Conservation (phyloP, 2,113 vertebrate genomes). For the Ranitomeya variabilis region DNA sequence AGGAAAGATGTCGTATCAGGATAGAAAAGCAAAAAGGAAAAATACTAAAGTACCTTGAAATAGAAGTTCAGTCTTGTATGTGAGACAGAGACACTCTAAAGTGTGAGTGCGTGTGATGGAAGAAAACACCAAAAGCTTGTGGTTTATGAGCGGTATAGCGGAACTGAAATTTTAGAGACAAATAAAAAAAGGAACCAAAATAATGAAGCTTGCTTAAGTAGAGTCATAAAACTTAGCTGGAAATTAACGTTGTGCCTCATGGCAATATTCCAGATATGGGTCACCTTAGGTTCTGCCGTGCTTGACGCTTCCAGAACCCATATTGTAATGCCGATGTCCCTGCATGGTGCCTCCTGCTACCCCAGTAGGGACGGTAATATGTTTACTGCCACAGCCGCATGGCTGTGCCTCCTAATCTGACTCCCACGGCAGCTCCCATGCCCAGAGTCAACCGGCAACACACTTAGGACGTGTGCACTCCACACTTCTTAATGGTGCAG, state of each 20-base stretch:
- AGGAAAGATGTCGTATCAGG: neutral
- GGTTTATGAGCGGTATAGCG: slow-evolving; percentile 15
- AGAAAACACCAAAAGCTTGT: slow-evolving; percentile 45
- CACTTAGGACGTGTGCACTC: no score
- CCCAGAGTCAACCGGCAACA: no score
- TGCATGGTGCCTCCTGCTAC: no score
- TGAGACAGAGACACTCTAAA: neutral
- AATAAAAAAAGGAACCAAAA: slow-evolving; percentile 12
- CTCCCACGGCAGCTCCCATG: no score
- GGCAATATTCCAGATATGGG: neutral
- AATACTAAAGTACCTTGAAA: slow-evolving; percentile 33
- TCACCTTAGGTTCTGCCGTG: neutral
- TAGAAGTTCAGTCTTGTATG: neutral
- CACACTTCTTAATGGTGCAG: no score
- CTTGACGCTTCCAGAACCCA: neutral
- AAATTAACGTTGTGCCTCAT: neutral
- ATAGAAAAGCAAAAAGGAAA: neutral
- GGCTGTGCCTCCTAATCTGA: no score
- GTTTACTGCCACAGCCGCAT: no score
- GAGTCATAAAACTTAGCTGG: neutral
- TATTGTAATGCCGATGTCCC: neutral
- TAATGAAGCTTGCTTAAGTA: neutral
- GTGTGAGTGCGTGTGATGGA: neutral
- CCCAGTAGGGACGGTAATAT: no score
- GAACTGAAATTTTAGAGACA: slow-evolving; percentile 44